Base-by-base conservation (phyloP, 2,797 vertebrate species). In the Telmatherina bonti region DNA sequence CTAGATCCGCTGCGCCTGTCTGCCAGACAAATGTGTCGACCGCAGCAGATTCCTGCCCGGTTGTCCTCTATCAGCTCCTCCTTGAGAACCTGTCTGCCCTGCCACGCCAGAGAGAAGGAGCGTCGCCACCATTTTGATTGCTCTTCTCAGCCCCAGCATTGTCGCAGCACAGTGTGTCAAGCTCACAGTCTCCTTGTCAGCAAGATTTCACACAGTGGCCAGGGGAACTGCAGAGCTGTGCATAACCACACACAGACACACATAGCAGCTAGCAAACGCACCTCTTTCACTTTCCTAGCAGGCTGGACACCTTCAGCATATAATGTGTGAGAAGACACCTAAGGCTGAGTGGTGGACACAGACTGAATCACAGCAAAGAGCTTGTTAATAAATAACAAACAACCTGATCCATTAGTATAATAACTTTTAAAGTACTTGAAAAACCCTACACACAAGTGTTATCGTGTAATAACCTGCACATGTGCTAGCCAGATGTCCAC, bases 111-210 rank as follows among this genome's bases (percentile, higher is more conserved):
- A 78, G 87, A 89, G 91, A 92, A 91, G 87, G 89, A 93, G 91
- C 90, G 87, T 88, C 81, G 92, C 93, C 93, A 93, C 93, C 94
- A 95, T 95, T 95, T 95, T 95, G 93, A 94, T 92, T 91, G 93
- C 90, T 93, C 92, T 87, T 90, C 91, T 90, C 87, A 88, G 92
- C 91, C 89, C 83, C 88, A 72, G 86, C 88, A 90, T 90, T 94
- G 93, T 94, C 93, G 93, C 93, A 93, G 93, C 90, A 93, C 89
- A 85, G 85, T 86, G 89, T 92, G 92, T 93, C 92, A 92, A 91
- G 89, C 92, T 88, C 90, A 77, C 92, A 88, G 90, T 88, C 86
- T 92, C 90, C 92, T 93, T 93, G 94, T 95, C 94, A 95, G 94
- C 94, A 93, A 93, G 92, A 94, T 94, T 94, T 92, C 92, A 93